Conservation (phyloP, 2,888 invertebrate species). For the Ectemnius lituratus region DNA sequence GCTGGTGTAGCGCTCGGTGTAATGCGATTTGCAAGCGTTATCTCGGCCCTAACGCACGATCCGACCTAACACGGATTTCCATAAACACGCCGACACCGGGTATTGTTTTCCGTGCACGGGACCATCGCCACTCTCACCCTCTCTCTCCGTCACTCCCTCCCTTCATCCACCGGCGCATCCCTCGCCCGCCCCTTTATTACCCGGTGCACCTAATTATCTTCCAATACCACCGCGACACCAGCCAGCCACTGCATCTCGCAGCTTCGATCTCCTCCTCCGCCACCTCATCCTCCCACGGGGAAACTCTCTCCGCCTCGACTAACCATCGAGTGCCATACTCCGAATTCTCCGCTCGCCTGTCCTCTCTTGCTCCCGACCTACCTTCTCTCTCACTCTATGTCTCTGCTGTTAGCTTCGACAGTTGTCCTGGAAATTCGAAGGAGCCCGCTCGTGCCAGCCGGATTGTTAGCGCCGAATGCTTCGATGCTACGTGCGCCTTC, state of each 20-base stretch:
- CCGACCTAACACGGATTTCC: conserved; percentile 69
- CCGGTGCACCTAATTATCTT: conserved; percentile 55
- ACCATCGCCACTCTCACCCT: conserved; percentile 4
- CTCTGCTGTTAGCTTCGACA: too few relatives aligned
- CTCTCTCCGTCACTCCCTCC: too few relatives aligned
- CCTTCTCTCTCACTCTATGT: conserved; percentile 15
- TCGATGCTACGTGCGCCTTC: too few relatives aligned
- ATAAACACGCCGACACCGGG: conserved; percentile 69
- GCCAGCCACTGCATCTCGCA: too few relatives aligned
- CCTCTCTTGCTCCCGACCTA: not conserved
- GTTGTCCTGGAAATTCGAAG: too few relatives aligned
- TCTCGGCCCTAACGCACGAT: conserved; percentile 68
- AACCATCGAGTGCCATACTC: too few relatives aligned
- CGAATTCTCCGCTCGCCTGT: not conserved
- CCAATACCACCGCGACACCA: conserved; percentile 33
- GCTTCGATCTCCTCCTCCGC: conserved; percentile 4
- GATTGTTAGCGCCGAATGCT: too few relatives aligned
- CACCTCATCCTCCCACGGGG: too few relatives aligned
- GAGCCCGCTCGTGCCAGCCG: too few relatives aligned
- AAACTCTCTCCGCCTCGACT: too few relatives aligned
- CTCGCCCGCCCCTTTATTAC: conserved; percentile 48
- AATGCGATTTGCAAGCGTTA: conserved; percentile 77
- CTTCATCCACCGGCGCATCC: not conserved
- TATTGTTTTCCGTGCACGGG: conserved; percentile 67
- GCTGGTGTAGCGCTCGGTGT: conserved; percentile 63